A percentile compares a stretch with the other conserved stretches of the same genome.
Evolutionary conservation across 2,113 vertebrate species (phyloP).

Genomic region (Peromyscus maniculatus): DNA sequence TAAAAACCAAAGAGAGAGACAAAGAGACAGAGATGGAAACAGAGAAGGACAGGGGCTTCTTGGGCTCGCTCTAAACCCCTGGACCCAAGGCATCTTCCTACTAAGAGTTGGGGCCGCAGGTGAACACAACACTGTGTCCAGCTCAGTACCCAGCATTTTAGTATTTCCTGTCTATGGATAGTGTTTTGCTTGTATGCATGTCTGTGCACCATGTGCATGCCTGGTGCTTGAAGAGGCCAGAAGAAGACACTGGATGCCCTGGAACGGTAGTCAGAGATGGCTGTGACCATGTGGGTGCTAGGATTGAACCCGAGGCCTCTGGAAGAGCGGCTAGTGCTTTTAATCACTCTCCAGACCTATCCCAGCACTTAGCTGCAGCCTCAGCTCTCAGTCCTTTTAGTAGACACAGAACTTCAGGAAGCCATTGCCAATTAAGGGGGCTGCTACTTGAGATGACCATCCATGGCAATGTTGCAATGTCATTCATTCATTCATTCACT

Average conservation of each 20-base stretch:
- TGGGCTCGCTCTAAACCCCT: background rate
- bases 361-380: background rate
- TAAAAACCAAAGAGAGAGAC: background rate
- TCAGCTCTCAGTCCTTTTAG: background rate
- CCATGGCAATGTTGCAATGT: background rate
- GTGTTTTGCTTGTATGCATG: background rate
- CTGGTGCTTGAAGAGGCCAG: background rate
- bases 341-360: background rate
- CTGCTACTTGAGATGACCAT: background rate
- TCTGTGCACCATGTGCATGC: background rate
- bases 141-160: background rate
- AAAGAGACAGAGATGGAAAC: background rate
- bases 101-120: background rate
- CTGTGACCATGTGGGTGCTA: background rate
- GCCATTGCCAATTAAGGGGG: background rate
- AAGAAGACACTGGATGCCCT: background rate
- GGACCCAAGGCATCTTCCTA: background rate
- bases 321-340: background rate
- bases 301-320: background rate
- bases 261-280: background rate
- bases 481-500: background rate
- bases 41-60: background rate
- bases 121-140: background rate
- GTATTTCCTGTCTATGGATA: background rate
- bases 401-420: conserved; percentile 26